phyloP scores from a whole-genome alignment of 2,888 invertebrate species.

The Nephrotoma guestfalica region DNA sequence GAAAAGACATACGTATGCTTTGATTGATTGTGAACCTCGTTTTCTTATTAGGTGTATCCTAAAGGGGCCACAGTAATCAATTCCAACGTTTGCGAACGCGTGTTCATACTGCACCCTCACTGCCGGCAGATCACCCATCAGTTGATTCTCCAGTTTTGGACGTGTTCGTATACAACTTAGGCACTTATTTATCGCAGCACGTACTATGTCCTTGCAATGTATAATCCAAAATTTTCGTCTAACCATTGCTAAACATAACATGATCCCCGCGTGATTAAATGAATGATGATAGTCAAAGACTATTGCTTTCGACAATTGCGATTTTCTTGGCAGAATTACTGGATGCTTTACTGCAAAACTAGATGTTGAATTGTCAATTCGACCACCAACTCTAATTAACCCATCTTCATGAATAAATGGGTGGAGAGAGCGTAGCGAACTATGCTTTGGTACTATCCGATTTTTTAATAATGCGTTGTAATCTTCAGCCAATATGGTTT shows the following conservation, averaged over 20 bases:
- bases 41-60: background rate
- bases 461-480: too few species aligned
- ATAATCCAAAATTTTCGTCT: too few species aligned
- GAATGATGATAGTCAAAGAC: background rate
- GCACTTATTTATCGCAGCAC: background rate
- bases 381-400: background rate
- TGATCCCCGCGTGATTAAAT: background rate
- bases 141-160: background rate
- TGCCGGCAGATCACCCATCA: background rate
- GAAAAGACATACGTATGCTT: background rate
- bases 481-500: too few species aligned
- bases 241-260: background rate
- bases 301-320: background rate
- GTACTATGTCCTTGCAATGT: too few species aligned
- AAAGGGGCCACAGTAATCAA: background rate
- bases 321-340: background rate
- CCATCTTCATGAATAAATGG: too few species aligned
- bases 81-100: background rate
- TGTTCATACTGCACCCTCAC: background rate
- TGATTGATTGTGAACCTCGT: background rate
- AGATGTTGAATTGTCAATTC: background rate
- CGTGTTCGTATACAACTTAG: background rate
- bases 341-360: background rate
- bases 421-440: too few species aligned
- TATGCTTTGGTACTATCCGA: too few species aligned